Percentiles rank a stretch among this genome's conserved stretches.
These are phyloP conservation scores for Yponomeuta plumbellus DNA, from an alignment of 2,888 invertebrate species.

Conservation along the genomic window DNA sequence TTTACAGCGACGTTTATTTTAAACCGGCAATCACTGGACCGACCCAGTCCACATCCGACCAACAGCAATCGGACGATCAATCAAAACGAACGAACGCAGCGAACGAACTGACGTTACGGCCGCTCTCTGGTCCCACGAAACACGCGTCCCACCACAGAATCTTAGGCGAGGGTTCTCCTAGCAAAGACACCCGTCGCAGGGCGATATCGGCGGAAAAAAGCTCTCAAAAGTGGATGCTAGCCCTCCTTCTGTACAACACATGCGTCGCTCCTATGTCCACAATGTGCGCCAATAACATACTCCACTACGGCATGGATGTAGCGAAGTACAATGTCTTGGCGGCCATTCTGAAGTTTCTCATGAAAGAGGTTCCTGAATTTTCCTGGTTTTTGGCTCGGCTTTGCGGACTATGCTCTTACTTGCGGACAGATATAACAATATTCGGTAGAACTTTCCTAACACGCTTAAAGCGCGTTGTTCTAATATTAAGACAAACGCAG, in stretches of 20 bases:
- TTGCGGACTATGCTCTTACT: conserved; percentile 67
- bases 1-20: neutral
- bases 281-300: conserved; percentile 57
- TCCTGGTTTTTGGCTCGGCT: neutral
- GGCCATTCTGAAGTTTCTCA: conserved; percentile 47
- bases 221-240: conserved; percentile 60
- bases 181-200: conserved; percentile 1
- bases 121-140: neutral
- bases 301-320: conserved; percentile 63
- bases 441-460: no score
- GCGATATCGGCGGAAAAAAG: conserved; percentile 28
- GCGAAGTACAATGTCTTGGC: conserved; percentile 60
- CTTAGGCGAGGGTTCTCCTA: conserved; percentile 12
- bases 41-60: neutral
- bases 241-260: conserved; percentile 58
- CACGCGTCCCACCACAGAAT: conserved; percentile 18
- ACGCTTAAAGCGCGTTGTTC: no score
- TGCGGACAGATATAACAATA: neutral
- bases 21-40: neutral
- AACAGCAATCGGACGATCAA: no score
- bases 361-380: conserved; percentile 46
- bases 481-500: no score
- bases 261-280: conserved; percentile 63
- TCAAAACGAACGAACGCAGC: no score
- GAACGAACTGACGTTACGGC: neutral